Conservation (phyloP, 2,888 invertebrate species). For the Chymomyza caudatula region DNA sequence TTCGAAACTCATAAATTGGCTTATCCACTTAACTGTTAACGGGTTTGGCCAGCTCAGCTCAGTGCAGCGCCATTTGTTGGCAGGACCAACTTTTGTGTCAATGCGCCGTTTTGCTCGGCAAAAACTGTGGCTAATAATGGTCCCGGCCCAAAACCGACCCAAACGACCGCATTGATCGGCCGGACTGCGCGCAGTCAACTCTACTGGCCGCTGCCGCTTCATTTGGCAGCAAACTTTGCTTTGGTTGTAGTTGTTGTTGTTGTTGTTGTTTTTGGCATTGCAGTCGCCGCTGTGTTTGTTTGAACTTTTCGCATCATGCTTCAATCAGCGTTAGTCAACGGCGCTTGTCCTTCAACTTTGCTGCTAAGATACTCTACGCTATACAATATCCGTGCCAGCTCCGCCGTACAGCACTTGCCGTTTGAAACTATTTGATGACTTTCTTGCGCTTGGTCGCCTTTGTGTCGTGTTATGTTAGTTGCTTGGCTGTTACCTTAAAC, state of each 20-base stretch:
- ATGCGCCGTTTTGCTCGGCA: conserved; percentile 11
- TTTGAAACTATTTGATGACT: conserved; percentile 59
- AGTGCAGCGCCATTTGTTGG: not conserved
- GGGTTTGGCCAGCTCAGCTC: conserved; percentile 54
- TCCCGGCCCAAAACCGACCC: conserved; percentile 19
- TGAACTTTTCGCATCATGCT: conserved; percentile 62
- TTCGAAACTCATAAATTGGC: conserved; percentile 78
- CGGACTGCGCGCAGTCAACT: conserved; percentile 30
- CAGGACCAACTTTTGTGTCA: conserved; percentile 53
- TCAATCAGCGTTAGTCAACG: conserved; percentile 62
- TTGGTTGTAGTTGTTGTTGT: conserved; percentile 11
- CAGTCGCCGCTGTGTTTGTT: conserved; percentile 29
- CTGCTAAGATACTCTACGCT: conserved; percentile 13
- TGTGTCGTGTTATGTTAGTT: conserved; percentile 40
- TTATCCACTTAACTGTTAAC: conserved; percentile 78
- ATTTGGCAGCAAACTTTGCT: conserved; percentile 47
- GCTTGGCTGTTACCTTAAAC: not conserved
- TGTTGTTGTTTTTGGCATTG: not conserved
- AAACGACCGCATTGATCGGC: not conserved
- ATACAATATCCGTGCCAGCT: not conserved
- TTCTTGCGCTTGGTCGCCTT: conserved; percentile 56
- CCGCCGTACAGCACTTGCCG: too few relatives aligned
- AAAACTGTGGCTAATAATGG: conserved; percentile 58
- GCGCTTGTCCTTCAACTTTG: conserved; percentile 50
- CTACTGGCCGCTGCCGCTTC: conserved; percentile 31